Conservation (phyloP, 2,113 vertebrate species). For the Mustela lutreola region DNA sequence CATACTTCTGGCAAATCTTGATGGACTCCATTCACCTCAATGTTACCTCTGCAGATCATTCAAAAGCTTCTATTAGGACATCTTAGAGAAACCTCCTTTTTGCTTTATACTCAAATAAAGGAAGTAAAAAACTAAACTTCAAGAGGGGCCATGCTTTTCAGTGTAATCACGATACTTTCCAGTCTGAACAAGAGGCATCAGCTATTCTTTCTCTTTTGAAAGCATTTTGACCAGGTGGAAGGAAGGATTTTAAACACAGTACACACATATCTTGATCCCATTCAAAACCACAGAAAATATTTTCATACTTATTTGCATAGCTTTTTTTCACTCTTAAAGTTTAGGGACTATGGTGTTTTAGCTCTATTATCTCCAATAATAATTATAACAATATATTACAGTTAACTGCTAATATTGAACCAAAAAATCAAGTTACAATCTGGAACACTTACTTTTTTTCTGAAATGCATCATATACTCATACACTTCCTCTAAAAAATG, state of each 20-base stretch:
- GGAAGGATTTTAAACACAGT: conserved; percentile 69
- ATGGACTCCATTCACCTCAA: conserved; percentile 81
- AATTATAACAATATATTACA: background rate
- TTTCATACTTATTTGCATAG: conserved; percentile 61
- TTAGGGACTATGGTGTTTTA: conserved; percentile 41
- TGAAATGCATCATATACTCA: background rate
- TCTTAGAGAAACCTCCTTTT: conserved; percentile 74
- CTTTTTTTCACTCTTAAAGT: conserved; percentile 44
- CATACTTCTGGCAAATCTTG: conserved; percentile 80
- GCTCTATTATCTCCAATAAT: background rate
- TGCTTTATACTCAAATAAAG: conserved; percentile 82
- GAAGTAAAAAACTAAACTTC: conserved; percentile 79
- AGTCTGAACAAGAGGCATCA: conserved; percentile 62
- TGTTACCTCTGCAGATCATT: conserved; percentile 75
- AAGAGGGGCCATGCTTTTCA: conserved; percentile 80
- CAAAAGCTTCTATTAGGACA: conserved; percentile 83
- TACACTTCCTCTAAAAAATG: conserved; percentile 40
- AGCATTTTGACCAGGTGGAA: conserved; percentile 75
- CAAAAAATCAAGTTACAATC: background rate
- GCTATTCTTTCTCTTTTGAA: conserved; percentile 68
- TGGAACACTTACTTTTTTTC: conserved; percentile 29
- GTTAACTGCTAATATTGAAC: background rate
- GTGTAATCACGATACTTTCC: conserved; percentile 68
- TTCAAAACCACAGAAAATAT: conserved; percentile 38
- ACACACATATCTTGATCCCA: background rate